phyloP scores from a whole-genome alignment of 2,888 invertebrate genomes.

The Plagodis pulveraria region DNA sequence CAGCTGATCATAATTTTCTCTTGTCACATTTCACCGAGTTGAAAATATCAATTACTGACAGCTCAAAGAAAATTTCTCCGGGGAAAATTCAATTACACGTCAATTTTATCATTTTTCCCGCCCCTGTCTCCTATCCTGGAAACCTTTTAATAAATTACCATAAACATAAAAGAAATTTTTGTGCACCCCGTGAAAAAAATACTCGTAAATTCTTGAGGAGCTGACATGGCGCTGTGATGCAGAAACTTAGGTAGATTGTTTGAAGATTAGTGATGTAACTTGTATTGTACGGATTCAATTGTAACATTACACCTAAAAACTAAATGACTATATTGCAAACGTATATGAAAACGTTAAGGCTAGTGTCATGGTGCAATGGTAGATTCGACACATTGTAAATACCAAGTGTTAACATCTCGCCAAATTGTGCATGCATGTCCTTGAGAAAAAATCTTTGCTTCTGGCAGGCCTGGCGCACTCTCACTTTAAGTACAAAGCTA shows the following conservation, averaged over 20 bases:
- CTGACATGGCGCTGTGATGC: conserved; percentile 19
- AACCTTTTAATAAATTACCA: conserved; percentile 70
- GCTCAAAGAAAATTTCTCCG: conserved; percentile 28
- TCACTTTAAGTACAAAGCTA: no score
- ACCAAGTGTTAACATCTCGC: no score
- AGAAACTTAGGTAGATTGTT: conserved; percentile 5
- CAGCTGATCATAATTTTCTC: not conserved
- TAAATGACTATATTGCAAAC: no score
- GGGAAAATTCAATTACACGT: conserved; percentile 36
- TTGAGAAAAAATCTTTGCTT: no score
- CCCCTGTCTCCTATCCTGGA: conserved; percentile 27
- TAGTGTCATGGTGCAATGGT: no score
- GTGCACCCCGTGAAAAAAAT: conserved; percentile 45
- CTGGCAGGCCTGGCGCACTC: no score
- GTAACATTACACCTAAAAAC: no score
- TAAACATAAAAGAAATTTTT: conserved; percentile 53
- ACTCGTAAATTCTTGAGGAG: conserved; percentile 47
- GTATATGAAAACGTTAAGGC: no score
- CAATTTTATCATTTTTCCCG: conserved; percentile 34
- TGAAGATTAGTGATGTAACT: no score
- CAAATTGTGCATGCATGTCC: no score
- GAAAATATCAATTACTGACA: conserved; percentile 33
- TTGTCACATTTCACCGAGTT: conserved; percentile 25
- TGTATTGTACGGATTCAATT: no score
- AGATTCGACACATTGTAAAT: no score